Evolutionary conservation across 92 coral and sea anemone genomes (phyloP).

Genomic region (Chrysogorgia sp.): DNA sequence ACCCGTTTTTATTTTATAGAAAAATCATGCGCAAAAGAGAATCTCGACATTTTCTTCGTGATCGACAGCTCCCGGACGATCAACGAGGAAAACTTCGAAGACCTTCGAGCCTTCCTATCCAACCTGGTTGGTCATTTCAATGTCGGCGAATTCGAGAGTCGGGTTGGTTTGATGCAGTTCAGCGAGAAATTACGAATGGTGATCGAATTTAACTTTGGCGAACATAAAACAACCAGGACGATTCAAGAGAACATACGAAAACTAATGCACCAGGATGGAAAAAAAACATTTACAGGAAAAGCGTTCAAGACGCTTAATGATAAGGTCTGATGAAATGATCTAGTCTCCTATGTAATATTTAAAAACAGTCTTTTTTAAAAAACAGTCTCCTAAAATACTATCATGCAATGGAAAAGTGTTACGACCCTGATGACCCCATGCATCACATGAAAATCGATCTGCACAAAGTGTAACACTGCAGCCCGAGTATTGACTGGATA

Average conservation of each 20-base stretch:
- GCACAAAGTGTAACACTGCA: too few species aligned
- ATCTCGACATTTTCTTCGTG: constrained; percentile 35
- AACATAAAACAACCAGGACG: constrained; percentile 26
- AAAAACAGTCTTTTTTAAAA: neutral
- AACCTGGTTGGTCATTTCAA: constrained; percentile 18
- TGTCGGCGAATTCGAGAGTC: constrained; percentile 35
- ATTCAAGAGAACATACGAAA: constrained; percentile 21
- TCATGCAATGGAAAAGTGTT: too few species aligned
- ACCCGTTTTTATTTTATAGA: neutral
- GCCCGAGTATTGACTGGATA: too few species aligned
- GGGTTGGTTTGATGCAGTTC: constrained; percentile 43
- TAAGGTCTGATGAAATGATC: constrained; percentile 3
- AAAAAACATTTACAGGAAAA: constrained; percentile 22
- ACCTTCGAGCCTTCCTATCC: constrained; percentile 25
- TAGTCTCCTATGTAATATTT: neutral
- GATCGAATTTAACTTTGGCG: constrained; percentile 38
- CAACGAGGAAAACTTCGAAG: neutral
- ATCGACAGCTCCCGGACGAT: constrained; percentile 31
- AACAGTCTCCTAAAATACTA: too few species aligned
- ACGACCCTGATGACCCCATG: too few species aligned
- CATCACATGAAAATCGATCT: too few species aligned
- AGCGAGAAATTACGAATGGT: constrained; percentile 30
- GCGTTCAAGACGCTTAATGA: constrained; percentile 14
- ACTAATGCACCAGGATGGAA: constrained; percentile 33
- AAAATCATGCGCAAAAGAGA: constrained; percentile 13